Percentiles rank a stretch among this genome's conserved stretches.
phyloP scores from a whole-genome alignment of 2,797 vertebrate genomes.

The Varecia variegata region DNA sequence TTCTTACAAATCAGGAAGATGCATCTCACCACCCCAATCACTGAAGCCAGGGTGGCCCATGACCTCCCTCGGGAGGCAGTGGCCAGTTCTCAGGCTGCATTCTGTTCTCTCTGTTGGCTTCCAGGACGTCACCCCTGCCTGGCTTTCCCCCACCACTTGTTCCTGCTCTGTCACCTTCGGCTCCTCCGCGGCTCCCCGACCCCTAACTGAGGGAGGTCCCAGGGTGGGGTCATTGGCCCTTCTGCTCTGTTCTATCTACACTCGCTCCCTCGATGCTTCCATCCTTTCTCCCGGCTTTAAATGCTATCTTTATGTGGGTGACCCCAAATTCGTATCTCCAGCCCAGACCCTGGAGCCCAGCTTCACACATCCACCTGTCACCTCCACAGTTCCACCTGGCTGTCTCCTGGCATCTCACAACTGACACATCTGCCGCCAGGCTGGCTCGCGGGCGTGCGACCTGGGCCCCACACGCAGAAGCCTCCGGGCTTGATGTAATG shows the following conservation, averaged over 20 bases:
- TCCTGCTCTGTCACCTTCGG: rapidly evolving
- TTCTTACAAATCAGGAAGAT: not conserved
- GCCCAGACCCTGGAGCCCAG: not conserved
- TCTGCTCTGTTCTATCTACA: not conserved
- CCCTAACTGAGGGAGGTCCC: not conserved
- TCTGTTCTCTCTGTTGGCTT: not conserved
- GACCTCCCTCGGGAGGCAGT: not conserved
- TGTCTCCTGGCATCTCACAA: not conserved
- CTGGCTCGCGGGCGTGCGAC: not conserved
- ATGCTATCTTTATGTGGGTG: not conserved
- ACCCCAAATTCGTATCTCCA: not conserved
- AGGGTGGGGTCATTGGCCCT: not conserved
- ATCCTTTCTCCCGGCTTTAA: not conserved
- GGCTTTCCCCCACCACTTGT: not conserved
- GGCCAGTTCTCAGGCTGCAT: not conserved
- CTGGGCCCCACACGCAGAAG: too few relatives aligned
- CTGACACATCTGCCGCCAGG: not conserved
- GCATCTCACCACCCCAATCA: not conserved
- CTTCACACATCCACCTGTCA: not conserved
- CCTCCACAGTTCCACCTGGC: not conserved
- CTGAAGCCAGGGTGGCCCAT: not conserved
- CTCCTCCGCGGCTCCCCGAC: not conserved
- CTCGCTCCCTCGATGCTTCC: not conserved
- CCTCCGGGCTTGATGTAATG: not conserved
- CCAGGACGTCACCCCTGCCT: not conserved